Evolutionary conservation across 2,797 vertebrate genomes (phyloP).

Genomic region (Leptodactylus fallax): DNA sequence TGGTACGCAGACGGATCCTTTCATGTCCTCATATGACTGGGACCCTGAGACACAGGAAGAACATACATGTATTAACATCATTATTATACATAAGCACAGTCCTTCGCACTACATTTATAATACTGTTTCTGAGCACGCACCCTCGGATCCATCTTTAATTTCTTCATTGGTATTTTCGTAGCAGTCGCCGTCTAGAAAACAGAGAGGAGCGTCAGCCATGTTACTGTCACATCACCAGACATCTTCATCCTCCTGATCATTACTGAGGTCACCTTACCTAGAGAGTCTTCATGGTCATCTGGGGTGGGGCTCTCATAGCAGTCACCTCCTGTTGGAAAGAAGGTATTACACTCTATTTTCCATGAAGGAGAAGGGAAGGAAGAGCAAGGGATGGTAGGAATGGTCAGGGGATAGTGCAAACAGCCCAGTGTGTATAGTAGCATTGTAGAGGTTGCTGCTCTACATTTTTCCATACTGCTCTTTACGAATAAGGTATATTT

Average conservation of each 20-base stretch:
- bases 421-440: no score
- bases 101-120: not conserved
- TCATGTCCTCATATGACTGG: slow-evolving; percentile 59
- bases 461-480: no score
- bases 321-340: not conserved
- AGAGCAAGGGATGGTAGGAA: not conserved
- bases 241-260: not conserved
- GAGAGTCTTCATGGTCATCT: not conserved
- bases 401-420: no score
- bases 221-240: not conserved
- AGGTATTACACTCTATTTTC: not conserved
- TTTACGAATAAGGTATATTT: not conserved
- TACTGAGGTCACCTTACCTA: not conserved
- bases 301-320: not conserved
- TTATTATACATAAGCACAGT: not conserved
- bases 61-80: not conserved
- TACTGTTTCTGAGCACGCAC: not conserved
- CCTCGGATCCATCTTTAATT: slow-evolving; percentile 23
- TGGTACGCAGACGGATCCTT: slow-evolving; percentile 4
- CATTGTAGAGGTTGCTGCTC: no score
- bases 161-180: slow-evolving; percentile 53
- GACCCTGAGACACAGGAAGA: slow-evolving; percentile 33
- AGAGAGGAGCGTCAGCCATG: not conserved
- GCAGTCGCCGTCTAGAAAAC: slow-evolving; percentile 39
- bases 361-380: no score